A percentile compares a stretch with the other conserved stretches of the same genome.
phyloP scores from a whole-genome alignment of 2,113 vertebrate genomes.

The Excalfactoria chinensis region DNA sequence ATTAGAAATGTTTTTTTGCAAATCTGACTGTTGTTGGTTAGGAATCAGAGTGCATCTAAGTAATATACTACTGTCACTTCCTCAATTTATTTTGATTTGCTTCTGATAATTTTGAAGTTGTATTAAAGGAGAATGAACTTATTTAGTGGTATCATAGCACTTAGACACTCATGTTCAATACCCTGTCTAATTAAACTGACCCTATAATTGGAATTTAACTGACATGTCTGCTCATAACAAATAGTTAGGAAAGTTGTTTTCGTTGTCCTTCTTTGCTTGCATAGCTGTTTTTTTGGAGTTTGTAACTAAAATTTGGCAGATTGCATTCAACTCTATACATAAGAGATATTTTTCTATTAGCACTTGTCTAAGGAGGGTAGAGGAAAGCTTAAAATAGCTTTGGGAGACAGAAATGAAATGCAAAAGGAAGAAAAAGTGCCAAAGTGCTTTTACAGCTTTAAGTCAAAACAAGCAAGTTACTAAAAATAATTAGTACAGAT shows the following conservation, averaged over 20 bases:
- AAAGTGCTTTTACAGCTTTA: background rate
- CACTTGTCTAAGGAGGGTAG: background rate
- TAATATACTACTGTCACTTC: background rate
- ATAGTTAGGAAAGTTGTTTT: background rate
- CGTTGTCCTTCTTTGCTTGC: background rate
- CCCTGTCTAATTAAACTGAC: background rate
- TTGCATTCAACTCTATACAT: background rate
- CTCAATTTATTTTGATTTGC: background rate
- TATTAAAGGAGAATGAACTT: background rate
- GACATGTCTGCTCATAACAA: background rate
- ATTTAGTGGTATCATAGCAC: background rate
- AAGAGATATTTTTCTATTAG: background rate
- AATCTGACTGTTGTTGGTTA: background rate
- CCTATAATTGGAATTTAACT: background rate
- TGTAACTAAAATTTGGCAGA: background rate
- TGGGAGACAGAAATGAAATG: background rate
- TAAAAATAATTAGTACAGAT: background rate
- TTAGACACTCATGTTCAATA: background rate
- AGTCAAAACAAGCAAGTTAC: background rate
- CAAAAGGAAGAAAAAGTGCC: background rate
- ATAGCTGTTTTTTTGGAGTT: background rate
- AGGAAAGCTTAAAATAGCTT: background rate
- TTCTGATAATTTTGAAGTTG: background rate
- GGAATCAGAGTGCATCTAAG: background rate
- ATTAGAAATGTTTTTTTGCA: background rate